Evolutionary conservation across 2,888 invertebrate species (phyloP), one percentile per base, ranked within the genome.

Genomic region (Drosophila vallismaia): DNA sequence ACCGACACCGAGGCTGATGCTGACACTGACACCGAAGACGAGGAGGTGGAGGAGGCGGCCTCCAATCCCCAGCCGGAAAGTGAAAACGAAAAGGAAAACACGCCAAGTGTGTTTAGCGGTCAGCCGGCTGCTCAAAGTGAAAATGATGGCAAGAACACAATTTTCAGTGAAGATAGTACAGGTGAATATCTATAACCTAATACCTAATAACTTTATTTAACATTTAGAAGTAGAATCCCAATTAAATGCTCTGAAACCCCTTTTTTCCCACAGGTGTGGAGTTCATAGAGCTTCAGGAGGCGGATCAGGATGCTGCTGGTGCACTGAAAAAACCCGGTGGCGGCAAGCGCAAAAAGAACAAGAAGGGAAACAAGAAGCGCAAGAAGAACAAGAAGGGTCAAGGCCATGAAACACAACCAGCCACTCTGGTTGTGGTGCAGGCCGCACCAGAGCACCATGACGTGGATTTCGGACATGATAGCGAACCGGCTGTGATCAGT

Each of bases 381-480:
- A 66, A 46, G 51, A 85, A 80, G 29, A 71, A 72, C 60, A 76
- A 51, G 33, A 70, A 70, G 79, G 80, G 26, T 68, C 80, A 62
- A 0, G 45, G 26, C 24, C 67, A 73, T 29, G 74, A 81, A 4
- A 74, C 56, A 40, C 82, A 89, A 14, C 89, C 89, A 10, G 81
- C 91, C 19, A 90, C 91, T 29, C 62, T 91, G 57, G 76, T 91
- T 49, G 77, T 91, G 28, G 74, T 91, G 45, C 90, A 91, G 63
- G 76, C 79, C 7, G 79, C 86, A 8, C 74, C 83, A 4, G 80
- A 87, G 19, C 85, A 83, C n/a, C 85, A 84, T 12, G 86, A 82
- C 1, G 40, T 71, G n/a, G 75, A 75, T 28, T 14, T 51, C 3
- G 79, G 57, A 0, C 83, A 80, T 9, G 76, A 70, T 8, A 49